Evolutionary conservation across 2,113 vertebrate genomes (phyloP).

Genomic region (Alethe castanea): DNA sequence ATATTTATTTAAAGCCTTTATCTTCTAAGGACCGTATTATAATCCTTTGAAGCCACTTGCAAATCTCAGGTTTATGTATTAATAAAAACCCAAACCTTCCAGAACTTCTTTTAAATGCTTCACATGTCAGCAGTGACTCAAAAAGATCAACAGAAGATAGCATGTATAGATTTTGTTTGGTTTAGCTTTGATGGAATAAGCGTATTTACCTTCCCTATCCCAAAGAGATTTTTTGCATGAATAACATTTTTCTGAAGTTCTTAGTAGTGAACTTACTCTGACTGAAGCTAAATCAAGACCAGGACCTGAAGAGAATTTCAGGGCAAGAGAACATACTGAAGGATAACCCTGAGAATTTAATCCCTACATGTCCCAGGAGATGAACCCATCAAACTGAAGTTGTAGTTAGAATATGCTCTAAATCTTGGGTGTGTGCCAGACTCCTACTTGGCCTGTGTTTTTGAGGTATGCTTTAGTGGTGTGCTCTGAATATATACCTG

Average conservation of each 20-base stretch:
- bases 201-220: neutral
- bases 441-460: neutral
- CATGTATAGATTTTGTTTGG: neutral
- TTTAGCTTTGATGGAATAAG: neutral
- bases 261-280: neutral
- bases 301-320: neutral
- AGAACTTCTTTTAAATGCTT: neutral
- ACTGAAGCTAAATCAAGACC: neutral
- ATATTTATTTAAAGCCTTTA: neutral
- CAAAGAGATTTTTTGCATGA: neutral
- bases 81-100: neutral
- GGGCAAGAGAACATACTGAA: neutral
- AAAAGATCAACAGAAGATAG: neutral
- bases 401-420: neutral
- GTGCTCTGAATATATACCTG: neutral
- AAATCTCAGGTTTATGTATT: neutral
- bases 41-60: neutral
- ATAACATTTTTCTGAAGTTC: neutral
- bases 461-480: neutral
- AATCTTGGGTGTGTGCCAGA: neutral
- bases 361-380: neutral
- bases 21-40: neutral
- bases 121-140: neutral
- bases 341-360: neutral
- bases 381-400: neutral